Percentiles rank a stretch among this genome's conserved stretches.
These are phyloP conservation scores for Galagoides demidoff DNA, from an alignment of 2,797 vertebrate species.

Conservation along the genomic window DNA sequence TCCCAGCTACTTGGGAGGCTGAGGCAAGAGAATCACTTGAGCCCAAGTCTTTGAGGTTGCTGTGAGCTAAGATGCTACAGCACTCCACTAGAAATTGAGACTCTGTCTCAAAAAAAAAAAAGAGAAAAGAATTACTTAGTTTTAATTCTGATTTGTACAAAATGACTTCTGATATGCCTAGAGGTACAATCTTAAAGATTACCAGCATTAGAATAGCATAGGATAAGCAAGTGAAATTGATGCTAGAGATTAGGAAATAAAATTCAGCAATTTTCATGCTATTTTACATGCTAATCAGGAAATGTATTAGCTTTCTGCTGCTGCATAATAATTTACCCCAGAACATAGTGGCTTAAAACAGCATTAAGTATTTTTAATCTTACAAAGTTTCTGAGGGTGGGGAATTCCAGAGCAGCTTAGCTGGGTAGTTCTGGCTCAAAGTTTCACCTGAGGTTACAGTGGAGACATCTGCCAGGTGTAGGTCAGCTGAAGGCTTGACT, in stretches of 20 bases:
- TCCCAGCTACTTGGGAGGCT: no score
- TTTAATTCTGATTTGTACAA: slow-evolving; percentile 29
- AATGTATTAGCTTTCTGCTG: neutral
- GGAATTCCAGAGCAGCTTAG: neutral
- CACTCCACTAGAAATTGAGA: no score
- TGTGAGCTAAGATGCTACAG: no score
- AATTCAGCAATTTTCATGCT: neutral
- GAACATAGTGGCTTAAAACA: neutral
- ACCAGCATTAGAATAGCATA: neutral
- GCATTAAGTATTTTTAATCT: neutral
- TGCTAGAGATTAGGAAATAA: neutral
- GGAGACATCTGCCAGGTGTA: neutral
- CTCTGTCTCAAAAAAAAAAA: no score
- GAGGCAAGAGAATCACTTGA: no score
- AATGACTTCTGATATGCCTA: neutral
- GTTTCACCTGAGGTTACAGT: neutral
- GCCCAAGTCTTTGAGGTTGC: no score
- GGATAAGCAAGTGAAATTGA: slow-evolving; percentile 42
- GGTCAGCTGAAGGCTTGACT: neutral
- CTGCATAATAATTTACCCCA: neutral
- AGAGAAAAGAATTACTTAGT: slow-evolving; percentile 10
- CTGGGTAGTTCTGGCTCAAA: neutral
- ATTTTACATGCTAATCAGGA: neutral
- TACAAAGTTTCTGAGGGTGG: neutral
- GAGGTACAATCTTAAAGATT: neutral